Conservation (phyloP, 2,113 vertebrate genomes). For the Amblyopsis rosae region DNA sequence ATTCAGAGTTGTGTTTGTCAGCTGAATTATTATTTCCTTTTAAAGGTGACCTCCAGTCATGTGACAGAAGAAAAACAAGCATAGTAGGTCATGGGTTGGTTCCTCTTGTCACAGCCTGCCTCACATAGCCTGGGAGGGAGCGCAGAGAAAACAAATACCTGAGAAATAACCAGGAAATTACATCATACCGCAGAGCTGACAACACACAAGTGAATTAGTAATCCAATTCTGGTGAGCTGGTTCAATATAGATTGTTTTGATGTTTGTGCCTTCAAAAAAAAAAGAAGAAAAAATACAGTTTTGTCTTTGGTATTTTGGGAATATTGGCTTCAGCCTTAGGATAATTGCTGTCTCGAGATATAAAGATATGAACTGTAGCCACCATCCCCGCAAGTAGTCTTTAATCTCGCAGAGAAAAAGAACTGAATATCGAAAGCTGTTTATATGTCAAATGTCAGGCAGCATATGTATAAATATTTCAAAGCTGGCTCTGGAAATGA, state of each 20-base stretch:
- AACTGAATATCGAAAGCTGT: constrained; percentile 13
- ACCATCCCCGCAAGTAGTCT: not conserved
- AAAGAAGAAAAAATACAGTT: not conserved
- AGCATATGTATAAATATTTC: constrained; percentile 28
- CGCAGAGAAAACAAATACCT: constrained; percentile 66
- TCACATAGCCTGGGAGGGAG: constrained; percentile 39
- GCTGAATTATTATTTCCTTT: constrained; percentile 51
- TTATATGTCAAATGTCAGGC: constrained; percentile 33
- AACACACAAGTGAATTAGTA: constrained; percentile 68
- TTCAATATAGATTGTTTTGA: constrained; percentile 43
- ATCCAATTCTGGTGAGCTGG: constrained; percentile 49
- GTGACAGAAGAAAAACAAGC: constrained; percentile 69
- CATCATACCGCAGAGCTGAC: constrained; percentile 54
- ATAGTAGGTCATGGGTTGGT: constrained; percentile 66
- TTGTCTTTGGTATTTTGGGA: constrained; percentile 45
- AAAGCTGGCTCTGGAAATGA: constrained; percentile 7
- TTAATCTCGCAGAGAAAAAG: constrained; percentile 20
- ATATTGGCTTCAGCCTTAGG: constrained; percentile 49
- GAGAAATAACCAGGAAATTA: constrained; percentile 71
- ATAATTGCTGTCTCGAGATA: constrained; percentile 42
- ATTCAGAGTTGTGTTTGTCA: constrained; percentile 17
- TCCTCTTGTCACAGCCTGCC: constrained; percentile 55
- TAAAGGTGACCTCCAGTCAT: constrained; percentile 66
- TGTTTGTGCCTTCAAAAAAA: constrained; percentile 21
- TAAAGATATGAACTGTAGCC: constrained; percentile 24